Evolutionary conservation across 2,888 invertebrate genomes (phyloP).

Genomic region (Chloroclystis v-ata): DNA sequence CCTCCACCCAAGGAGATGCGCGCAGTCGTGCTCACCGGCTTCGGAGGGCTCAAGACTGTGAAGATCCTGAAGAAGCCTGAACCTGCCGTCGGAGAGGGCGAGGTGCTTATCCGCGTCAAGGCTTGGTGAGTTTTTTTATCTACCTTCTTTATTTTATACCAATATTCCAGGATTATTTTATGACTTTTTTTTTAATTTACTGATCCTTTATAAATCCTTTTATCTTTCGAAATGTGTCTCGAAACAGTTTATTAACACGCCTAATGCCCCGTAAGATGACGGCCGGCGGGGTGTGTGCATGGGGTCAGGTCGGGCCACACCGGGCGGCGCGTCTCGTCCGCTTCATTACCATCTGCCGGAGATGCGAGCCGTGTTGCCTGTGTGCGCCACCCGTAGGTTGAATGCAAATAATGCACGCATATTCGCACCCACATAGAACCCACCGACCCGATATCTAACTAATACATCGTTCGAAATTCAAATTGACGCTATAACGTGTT

Average conservation of each 20-base stretch:
- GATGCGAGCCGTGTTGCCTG: slow-evolving; percentile 32
- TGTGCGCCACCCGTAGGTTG: slow-evolving; percentile 14
- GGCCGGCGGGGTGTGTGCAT: slow-evolving; percentile 11
- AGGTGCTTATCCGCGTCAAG: slow-evolving; percentile 89
- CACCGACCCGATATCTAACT: slow-evolving; percentile 45
- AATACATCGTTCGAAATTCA: slow-evolving; percentile 60
- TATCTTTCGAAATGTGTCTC: no score
- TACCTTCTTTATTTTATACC: slow-evolving; percentile 19
- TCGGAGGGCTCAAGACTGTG: slow-evolving; percentile 91
- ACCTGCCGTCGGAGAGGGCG: slow-evolving; percentile 83
- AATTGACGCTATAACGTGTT: slow-evolving; percentile 32
- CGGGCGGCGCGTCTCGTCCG: slow-evolving; percentile 38
- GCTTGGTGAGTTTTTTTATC: slow-evolving; percentile 85
- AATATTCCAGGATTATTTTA: background rate
- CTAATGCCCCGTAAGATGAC: background rate
- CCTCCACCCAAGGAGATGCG: slow-evolving; percentile 88
- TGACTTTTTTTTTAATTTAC: no score
- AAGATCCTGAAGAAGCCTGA: slow-evolving; percentile 90
- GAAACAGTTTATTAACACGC: slow-evolving; percentile 2
- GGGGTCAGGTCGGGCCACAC: slow-evolving; percentile 16
- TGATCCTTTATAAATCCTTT: no score
- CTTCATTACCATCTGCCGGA: slow-evolving; percentile 63
- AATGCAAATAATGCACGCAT: slow-evolving; percentile 60
- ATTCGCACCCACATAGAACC: slow-evolving; percentile 38
- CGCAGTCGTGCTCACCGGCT: slow-evolving; percentile 89